These are phyloP conservation scores for Prochilodus magdalenae DNA, from an alignment of 2,113 vertebrate genomes.

Conservation along the genomic window DNA sequence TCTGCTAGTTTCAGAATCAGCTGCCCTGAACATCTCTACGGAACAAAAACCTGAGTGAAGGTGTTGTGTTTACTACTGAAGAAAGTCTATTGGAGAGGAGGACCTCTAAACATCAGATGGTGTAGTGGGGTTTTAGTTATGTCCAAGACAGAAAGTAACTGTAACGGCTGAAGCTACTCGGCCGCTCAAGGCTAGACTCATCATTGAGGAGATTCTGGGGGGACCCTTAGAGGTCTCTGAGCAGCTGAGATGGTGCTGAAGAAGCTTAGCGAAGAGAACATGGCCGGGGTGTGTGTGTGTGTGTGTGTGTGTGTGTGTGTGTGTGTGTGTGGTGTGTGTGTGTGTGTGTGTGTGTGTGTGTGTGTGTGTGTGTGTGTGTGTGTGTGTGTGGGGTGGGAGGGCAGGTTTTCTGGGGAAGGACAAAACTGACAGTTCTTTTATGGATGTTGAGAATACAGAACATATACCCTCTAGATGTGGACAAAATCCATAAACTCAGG, in stretches of 20 bases:
- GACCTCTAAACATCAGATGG: background rate
- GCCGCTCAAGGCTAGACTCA: slow-evolving; percentile 9
- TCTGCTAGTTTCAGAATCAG: background rate
- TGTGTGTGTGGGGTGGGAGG: background rate
- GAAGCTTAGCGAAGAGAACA: slow-evolving; percentile 5
- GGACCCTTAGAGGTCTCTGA: background rate
- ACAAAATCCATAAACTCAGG: slow-evolving; percentile 28
- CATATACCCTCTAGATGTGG: slow-evolving; percentile 18
- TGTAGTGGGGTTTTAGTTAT: background rate
- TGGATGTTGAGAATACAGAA: slow-evolving; percentile 28
- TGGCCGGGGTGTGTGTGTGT: too few relatives aligned
- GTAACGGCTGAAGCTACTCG: background rate
- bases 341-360: too few relatives aligned
- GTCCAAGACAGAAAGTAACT: background rate
- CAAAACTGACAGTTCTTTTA: slow-evolving; percentile 15
- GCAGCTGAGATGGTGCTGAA: slow-evolving; percentile 36
- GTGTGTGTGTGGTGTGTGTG: too few relatives aligned
- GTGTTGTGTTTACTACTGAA: background rate
- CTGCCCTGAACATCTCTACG: background rate
- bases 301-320: too few relatives aligned
- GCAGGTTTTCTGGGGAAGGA: slow-evolving; percentile 7
- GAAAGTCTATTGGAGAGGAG: background rate
- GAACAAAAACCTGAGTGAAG: background rate
- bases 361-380: too few relatives aligned
- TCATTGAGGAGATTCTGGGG: slow-evolving; percentile 22